Percentiles rank a stretch among this genome's conserved stretches.
Evolutionary conservation across 1,140 invertebrate species (phyloP).

Genomic region (Rhopalosiphum maidis): DNA sequence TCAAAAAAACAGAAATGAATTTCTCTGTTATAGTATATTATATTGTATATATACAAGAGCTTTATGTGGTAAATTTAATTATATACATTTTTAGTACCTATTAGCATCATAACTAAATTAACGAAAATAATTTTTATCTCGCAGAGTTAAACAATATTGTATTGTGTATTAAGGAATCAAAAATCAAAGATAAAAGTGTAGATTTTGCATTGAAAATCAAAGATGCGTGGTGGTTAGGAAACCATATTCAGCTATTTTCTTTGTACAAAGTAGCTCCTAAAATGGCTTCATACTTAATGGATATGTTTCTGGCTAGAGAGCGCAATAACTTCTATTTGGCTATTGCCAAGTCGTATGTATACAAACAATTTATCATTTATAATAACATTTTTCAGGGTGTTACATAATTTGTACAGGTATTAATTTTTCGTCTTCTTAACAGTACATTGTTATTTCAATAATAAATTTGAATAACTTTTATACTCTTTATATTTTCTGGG

Average conservation of each 20-base stretch:
- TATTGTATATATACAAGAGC: constrained; percentile 98
- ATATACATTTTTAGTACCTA: background rate
- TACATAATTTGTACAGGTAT: constrained; percentile 49
- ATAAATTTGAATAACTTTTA: background rate
- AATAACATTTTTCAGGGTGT: constrained; percentile 48
- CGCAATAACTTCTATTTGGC: constrained; percentile 50
- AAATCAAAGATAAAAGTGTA: constrained; percentile 23
- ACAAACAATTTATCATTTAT: constrained; percentile 49
- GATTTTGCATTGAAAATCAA: constrained; percentile 38
- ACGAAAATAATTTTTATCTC: background rate
- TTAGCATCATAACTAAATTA: background rate
- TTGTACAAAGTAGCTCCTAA: constrained; percentile 86
- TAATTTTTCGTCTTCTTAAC: background rate
- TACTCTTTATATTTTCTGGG: background rate
- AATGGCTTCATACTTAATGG: constrained; percentile 96
- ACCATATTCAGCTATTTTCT: constrained; percentile 51
- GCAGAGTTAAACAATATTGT: constrained; percentile 21
- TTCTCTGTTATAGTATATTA: constrained; percentile 92
- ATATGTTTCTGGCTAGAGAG: constrained; percentile 90
- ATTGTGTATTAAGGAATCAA: constrained; percentile 13
- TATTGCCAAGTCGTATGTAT: constrained; percentile 51
- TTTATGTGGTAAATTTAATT: constrained; percentile 78
- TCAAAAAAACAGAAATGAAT: constrained; percentile 78
- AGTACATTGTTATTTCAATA: background rate
- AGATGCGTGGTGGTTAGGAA: constrained; percentile 47